Evolutionary conservation across 2,888 invertebrate genomes (phyloP), one percentile per base, ranked within the genome.

Genomic region (Escarpia spicata): DNA sequence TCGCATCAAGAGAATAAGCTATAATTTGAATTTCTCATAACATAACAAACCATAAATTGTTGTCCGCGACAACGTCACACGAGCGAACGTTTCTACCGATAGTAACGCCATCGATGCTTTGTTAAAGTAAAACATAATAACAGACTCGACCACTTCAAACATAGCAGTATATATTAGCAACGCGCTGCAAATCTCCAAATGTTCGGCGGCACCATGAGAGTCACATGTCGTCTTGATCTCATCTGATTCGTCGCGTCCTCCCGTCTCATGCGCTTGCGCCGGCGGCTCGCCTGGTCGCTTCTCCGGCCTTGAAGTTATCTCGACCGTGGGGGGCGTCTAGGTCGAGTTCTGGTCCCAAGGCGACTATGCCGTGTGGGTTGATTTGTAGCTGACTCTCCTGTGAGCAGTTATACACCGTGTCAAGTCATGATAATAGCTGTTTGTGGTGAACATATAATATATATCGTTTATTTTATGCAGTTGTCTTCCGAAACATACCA

Each of bases 321-420:
- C 95, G 93, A 9, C 93, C 93, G 91, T 95, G 95, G 19, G 95
- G 95, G 92, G 93, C 94, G 60, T 92, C 94, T 43, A 95, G 94
- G 93, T 95, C 94, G 26, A 95, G 92, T 43, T 95, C 95, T 12
- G 96, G 95, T 91, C 95, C 95, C 45, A 95, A 93, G 15, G 95
- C 93, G 9, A 95, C 94, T n/a, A 96, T 95, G 8, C 95, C 93
- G 19, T 92, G 92, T 43, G 95, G 95, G 93, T 96, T 96, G 92
- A 96, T 95, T 15, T 92, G 91, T 15, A 31, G 93, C 58, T 95
- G 95, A 43, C 95, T 95, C 92, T 91, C 92, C 95, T 95, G 94
- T 12, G 93, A 93, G 91, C 26, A 91, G 9, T 90, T 92, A 91
- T 12, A 58, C 2, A 19, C 26, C 19, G 26, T 26, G 26, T 75